Evolutionary conservation across 1,140 invertebrate species (phyloP).

Genomic region (Calycopis cecrops): DNA sequence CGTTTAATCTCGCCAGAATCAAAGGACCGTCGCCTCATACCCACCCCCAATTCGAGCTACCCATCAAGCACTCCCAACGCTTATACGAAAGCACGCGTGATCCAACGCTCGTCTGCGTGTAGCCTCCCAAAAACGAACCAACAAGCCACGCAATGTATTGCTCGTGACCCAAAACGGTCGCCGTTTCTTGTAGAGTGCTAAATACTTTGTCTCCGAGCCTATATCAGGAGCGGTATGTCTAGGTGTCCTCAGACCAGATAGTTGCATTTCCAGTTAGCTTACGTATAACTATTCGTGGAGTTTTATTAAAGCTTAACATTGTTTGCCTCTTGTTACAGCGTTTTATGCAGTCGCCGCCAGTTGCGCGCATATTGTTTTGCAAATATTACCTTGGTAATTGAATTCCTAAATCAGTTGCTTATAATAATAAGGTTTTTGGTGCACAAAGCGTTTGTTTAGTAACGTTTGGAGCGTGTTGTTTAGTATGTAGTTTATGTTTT

Average conservation of each 20-base stretch:
- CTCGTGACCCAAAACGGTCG: neutral
- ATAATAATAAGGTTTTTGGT: slow-evolving; percentile 19
- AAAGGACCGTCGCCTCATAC: slow-evolving; percentile 71
- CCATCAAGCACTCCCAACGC: slow-evolving; percentile 32
- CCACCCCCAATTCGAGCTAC: slow-evolving; percentile 46
- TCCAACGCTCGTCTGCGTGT: slow-evolving; percentile 32
- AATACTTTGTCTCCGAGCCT: slow-evolving; percentile 66
- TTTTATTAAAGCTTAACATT: slow-evolving; percentile 68
- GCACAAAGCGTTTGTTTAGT: slow-evolving; percentile 6
- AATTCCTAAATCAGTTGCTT: slow-evolving; percentile 33
- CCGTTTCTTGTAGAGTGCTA: slow-evolving; percentile 38
- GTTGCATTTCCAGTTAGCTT: slow-evolving; percentile 67
- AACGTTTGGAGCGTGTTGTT: neutral
- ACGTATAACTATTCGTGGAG: slow-evolving; percentile 61
- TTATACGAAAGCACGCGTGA: slow-evolving; percentile 15
- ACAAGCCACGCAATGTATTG: slow-evolving; percentile 31
- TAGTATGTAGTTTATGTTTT: neutral
- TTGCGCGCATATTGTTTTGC: slow-evolving; percentile 46
- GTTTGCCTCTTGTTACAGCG: slow-evolving; percentile 48
- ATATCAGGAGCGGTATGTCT: slow-evolving; percentile 63
- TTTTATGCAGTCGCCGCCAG: slow-evolving; percentile 39
- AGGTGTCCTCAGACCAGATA: slow-evolving; percentile 65
- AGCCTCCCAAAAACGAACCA: neutral
- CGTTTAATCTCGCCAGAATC: slow-evolving; percentile 74
- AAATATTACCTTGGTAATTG: slow-evolving; percentile 38